A percentile compares a stretch with the other conserved stretches of the same genome.
phyloP scores from a whole-genome alignment of 1,140 invertebrate species.

The Heterodera schachtii region DNA sequence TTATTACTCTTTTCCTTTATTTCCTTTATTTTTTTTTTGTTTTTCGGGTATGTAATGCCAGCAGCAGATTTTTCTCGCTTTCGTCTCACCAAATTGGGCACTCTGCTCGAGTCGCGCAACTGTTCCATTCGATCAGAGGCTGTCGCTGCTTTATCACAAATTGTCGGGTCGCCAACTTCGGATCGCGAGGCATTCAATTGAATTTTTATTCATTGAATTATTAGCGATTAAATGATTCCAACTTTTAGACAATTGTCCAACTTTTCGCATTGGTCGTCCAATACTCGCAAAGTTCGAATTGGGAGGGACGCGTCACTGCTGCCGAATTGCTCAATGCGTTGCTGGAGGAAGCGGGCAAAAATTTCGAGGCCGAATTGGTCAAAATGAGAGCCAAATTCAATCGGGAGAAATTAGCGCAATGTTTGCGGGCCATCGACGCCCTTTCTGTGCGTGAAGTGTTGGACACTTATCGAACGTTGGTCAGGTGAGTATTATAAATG shows the following conservation, averaged over 20 bases:
- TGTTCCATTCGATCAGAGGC: slow-evolving; percentile 43
- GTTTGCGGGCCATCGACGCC: slow-evolving; percentile 13
- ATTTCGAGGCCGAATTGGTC: background rate
- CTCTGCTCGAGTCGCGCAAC: slow-evolving; percentile 45
- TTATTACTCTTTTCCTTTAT: too few species aligned
- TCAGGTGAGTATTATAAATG: slow-evolving; percentile 32
- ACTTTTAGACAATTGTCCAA: slow-evolving; percentile 6
- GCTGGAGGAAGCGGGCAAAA: slow-evolving; percentile 16
- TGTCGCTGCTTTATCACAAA: slow-evolving; percentile 32
- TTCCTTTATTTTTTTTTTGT: too few species aligned
- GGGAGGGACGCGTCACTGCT: slow-evolving; percentile 50
- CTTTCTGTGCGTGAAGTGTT: slow-evolving; percentile 38
- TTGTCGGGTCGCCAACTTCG: slow-evolving; percentile 33
- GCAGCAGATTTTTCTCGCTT: background rate
- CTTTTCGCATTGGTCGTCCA: slow-evolving; percentile 15
- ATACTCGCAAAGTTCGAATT: slow-evolving; percentile 25
- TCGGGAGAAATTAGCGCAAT: slow-evolving; percentile 4
- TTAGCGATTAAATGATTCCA: background rate
- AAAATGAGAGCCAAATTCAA: background rate
- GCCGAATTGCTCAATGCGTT: slow-evolving; percentile 40
- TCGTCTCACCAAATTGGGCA: slow-evolving; percentile 15
- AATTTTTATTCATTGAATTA: too few species aligned
- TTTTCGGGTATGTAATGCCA: too few species aligned
- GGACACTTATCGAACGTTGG: slow-evolving; percentile 32
- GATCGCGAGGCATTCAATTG: slow-evolving; percentile 18